Evolutionary conservation across 2,113 vertebrate species (phyloP).

Genomic region (Actenoides lindsayi): DNA sequence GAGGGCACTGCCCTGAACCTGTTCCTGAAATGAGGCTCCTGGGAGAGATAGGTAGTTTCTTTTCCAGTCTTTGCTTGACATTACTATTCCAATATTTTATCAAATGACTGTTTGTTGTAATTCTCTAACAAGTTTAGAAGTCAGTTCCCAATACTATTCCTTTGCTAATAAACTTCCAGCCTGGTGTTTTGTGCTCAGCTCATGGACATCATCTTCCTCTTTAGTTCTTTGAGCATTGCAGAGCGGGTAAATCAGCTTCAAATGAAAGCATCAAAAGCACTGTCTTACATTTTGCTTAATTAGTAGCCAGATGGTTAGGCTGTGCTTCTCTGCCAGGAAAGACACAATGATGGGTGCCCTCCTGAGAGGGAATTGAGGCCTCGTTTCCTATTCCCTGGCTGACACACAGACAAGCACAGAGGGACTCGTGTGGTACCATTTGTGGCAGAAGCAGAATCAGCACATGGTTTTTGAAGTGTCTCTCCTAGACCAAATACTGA

Average conservation of each 20-base stretch:
- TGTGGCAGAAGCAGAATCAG: neutral
- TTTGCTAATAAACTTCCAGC: neutral
- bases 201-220: neutral
- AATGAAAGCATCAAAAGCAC: neutral
- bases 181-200: neutral
- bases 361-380: neutral
- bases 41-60: neutral
- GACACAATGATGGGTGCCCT: neutral
- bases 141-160: neutral
- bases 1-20: neutral
- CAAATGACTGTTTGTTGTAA: neutral
- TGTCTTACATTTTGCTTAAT: neutral
- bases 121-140: neutral
- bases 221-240: neutral
- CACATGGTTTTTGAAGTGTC: neutral
- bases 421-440: neutral
- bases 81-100: neutral
- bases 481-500: neutral
- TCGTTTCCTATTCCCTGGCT: neutral
- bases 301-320: conserved; percentile 6
- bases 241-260: neutral
- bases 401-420: rapidly evolving
- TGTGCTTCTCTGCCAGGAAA: neutral
- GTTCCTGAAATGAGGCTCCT: neutral
- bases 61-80: neutral